Percentiles rank a stretch among this genome's conserved stretches.
Conservation (phyloP, 2,113 vertebrate species). For the Orientallactaga bullata region DNA sequence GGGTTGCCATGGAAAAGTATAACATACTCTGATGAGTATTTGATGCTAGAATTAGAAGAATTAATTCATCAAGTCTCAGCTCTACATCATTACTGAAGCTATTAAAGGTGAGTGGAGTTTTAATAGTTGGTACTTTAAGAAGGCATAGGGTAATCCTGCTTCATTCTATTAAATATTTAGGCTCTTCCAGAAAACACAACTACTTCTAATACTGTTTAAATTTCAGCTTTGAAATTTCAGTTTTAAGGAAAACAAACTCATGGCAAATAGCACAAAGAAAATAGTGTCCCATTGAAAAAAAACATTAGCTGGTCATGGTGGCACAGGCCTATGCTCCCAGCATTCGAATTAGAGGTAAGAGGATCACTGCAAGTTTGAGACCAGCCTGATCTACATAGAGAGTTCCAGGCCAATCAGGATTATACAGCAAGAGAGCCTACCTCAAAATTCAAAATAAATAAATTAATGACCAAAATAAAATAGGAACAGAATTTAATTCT, state of each 20-base stretch:
- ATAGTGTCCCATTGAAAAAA: background rate
- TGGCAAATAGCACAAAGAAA: background rate
- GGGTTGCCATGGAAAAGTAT: background rate
- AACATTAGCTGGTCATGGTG: too few species aligned
- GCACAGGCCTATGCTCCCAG: too few species aligned
- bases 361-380: background rate
- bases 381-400: too few species aligned
- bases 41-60: background rate
- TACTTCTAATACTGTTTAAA: background rate
- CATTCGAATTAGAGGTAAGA: background rate
- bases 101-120: background rate
- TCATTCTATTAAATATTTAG: background rate
- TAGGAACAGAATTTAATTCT: slow-evolving; percentile 2
- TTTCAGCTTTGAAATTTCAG: background rate
- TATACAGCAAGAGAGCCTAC: too few species aligned
- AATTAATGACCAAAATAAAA: background rate
- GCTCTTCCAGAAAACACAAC: background rate
- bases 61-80: slow-evolving; percentile 42
- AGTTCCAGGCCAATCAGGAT: too few species aligned
- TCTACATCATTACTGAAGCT: too few species aligned
- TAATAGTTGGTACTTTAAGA: slow-evolving; percentile 46
- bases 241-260: background rate
- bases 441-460: too few species aligned
- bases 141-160: background rate
- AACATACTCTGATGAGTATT: background rate